Conservation (phyloP, 2,797 vertebrate genomes). For the Cetoscarus ocellatus region DNA sequence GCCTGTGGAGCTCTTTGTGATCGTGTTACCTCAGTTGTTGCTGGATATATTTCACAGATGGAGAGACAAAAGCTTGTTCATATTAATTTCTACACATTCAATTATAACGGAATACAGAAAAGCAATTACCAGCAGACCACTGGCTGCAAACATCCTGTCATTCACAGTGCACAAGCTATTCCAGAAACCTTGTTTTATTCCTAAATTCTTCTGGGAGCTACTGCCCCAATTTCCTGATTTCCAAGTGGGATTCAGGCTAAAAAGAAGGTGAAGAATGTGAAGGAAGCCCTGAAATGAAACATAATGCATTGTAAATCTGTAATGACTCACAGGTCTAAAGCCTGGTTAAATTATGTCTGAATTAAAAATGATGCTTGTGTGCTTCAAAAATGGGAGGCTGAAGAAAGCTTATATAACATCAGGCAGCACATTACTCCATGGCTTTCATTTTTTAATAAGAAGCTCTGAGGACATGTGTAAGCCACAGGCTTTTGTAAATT, state of each 20-base stretch:
- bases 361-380: slow-evolving; percentile 13
- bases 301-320: slow-evolving; percentile 58
- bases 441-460: slow-evolving; percentile 26
- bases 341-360: slow-evolving; percentile 29
- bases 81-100: slow-evolving; percentile 43
- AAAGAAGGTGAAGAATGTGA: slow-evolving; percentile 74
- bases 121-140: slow-evolving; percentile 61
- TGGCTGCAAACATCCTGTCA: slow-evolving; percentile 54
- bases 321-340: slow-evolving; percentile 65
- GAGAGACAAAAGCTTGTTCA: slow-evolving; percentile 47
- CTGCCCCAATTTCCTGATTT: slow-evolving; percentile 76
- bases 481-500: neutral
- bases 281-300: slow-evolving; percentile 66
- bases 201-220: slow-evolving; percentile 61
- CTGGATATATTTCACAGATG: slow-evolving; percentile 36
- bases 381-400: slow-evolving; percentile 32
- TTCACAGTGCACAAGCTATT: slow-evolving; percentile 56
- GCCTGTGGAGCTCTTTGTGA: slow-evolving; percentile 6
- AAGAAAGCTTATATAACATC: slow-evolving; percentile 27
- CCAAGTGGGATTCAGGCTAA: slow-evolving; percentile 76
- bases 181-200: slow-evolving; percentile 76
- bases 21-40: slow-evolving; percentile 17
- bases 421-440: slow-evolving; percentile 11
- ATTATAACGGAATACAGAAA: slow-evolving; percentile 52
- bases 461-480: slow-evolving; percentile 14